Evolutionary conservation across 1,140 invertebrate genomes (phyloP).

Genomic region (Acromyrmex heyeri): DNA sequence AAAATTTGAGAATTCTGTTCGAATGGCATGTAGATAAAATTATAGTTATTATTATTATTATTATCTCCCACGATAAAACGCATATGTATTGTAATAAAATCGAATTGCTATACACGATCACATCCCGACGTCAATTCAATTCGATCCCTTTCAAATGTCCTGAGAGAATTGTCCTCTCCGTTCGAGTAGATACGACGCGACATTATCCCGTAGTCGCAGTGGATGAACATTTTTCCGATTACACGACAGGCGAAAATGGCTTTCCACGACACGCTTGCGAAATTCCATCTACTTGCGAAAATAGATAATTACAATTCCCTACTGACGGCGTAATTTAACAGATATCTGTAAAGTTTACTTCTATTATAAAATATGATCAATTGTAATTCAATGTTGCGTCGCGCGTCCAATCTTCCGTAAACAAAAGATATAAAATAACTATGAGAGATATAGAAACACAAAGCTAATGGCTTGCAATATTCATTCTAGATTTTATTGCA

Average conservation of each 20-base stretch:
- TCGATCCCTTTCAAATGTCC: conserved; percentile 36
- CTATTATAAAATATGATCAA: conserved; percentile 1
- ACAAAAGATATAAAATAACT: neutral
- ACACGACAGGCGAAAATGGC: conserved; percentile 44
- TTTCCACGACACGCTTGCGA: conserved; percentile 54
- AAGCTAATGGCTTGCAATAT: neutral
- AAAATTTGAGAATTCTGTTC: neutral
- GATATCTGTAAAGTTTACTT: neutral
- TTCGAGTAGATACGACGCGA: conserved; percentile 29
- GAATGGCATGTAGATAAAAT: neutral
- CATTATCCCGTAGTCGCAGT: neutral
- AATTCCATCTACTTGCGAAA: conserved; percentile 45
- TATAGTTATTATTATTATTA: conserved; percentile 8
- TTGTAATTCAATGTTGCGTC: neutral
- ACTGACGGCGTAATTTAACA: conserved; percentile 23
- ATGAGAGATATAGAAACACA: neutral
- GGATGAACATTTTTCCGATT: conserved; percentile 59
- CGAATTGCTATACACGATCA: conserved; percentile 50
- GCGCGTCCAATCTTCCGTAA: neutral
- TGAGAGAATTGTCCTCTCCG: conserved; percentile 32
- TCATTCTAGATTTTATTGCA: neutral
- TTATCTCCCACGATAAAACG: conserved; percentile 47
- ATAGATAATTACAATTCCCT: conserved; percentile 53
- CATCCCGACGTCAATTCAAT: conserved; percentile 36
- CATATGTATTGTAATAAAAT: conserved; percentile 41